Conservation (phyloP, 2,888 invertebrate species). For the Mantis religiosa region DNA sequence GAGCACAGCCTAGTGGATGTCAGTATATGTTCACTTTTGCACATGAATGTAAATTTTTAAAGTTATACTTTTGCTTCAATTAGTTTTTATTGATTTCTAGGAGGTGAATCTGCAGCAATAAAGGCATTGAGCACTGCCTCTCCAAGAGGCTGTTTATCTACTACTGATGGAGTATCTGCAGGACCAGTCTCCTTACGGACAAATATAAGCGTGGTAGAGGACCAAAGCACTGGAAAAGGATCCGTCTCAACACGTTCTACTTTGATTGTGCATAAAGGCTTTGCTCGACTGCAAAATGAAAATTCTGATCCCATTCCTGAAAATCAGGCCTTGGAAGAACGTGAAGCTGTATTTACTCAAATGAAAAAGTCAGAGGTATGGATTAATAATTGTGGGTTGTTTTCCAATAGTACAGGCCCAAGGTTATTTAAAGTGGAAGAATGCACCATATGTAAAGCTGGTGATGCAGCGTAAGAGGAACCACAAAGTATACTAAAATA, state of each 20-base stretch:
- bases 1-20: no score
- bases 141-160: constrained; percentile 1
- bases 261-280: constrained; percentile 1
- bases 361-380: neutral
- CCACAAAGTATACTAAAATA: no score
- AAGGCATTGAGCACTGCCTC: neutral
- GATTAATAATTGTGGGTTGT: no score
- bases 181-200: neutral
- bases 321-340: constrained; percentile 39
- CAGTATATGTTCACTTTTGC: no score
- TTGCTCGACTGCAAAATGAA: constrained; percentile 39
- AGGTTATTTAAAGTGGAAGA: neutral
- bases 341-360: constrained; percentile 27
- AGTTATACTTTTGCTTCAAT: neutral
- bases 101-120: neutral
- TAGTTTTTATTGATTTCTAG: neutral
- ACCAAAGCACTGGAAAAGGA: neutral
- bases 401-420: no score
- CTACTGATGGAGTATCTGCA: constrained; percentile 4
- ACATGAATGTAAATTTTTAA: no score
- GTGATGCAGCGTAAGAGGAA: no score
- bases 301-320: constrained; percentile 50
- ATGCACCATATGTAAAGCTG: no score
- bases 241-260: neutral
- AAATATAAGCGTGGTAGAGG: neutral